phyloP scores from a whole-genome alignment of 2,888 invertebrate species.

The Lasioglossum leucozonium region DNA sequence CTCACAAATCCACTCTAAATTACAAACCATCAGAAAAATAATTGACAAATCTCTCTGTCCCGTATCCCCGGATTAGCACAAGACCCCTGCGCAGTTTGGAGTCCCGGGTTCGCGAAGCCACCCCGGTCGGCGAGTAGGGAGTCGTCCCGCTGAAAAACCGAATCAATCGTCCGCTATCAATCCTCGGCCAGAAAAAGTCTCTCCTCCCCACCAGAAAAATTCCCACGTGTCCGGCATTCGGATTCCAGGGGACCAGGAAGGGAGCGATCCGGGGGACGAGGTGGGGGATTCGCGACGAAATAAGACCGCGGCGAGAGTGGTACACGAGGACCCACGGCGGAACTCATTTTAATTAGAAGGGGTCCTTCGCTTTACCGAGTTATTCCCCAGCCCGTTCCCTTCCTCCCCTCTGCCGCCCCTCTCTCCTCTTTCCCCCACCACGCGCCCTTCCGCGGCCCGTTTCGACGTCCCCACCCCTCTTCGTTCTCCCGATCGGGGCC shows the following conservation, averaged over 20 bases:
- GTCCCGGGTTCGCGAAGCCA: neutral
- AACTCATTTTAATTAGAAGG: conserved; percentile 77
- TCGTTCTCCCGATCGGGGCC: conserved; percentile 41
- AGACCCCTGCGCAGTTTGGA: neutral
- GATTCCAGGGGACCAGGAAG: conserved; percentile 55
- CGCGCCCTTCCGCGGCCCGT: conserved; percentile 14
- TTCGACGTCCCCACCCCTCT: conserved; percentile 42
- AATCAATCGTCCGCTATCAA: conserved; percentile 31
- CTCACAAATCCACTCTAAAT: neutral
- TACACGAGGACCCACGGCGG: conserved; percentile 72
- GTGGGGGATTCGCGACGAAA: conserved; percentile 66
- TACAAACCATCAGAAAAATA: neutral
- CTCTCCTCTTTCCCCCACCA: neutral
- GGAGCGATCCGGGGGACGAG: conserved; percentile 8
- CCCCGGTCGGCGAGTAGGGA: neutral
- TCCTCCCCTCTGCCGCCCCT: conserved; percentile 26
- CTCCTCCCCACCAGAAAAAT: conserved; percentile 50
- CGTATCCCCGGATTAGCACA: neutral
- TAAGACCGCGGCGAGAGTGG: conserved; percentile 70
- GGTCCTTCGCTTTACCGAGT: conserved; percentile 74
- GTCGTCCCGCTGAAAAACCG: neutral
- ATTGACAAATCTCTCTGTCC: neutral
- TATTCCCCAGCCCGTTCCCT: conserved; percentile 66
- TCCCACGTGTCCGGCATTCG: conserved; percentile 55
- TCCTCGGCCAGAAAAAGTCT: conserved; percentile 12